Evolutionary conservation across 2,113 vertebrate species (phyloP).

Genomic region (Athene noctua): DNA sequence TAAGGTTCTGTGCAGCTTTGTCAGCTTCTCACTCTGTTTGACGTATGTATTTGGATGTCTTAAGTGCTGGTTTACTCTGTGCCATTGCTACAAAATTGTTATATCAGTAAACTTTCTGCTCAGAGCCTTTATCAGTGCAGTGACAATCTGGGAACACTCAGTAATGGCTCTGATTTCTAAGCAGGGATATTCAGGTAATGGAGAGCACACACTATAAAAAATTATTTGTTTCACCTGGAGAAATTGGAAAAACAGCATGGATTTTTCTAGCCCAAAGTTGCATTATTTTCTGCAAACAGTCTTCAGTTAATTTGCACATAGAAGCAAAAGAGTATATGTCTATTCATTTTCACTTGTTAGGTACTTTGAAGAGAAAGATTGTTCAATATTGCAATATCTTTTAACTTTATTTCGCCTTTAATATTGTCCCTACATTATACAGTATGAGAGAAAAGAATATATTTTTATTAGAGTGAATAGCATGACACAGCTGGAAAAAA

Average conservation of each 20-base stretch:
- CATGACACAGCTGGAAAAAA: neutral
- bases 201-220: neutral
- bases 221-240: neutral
- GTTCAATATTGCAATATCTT: neutral
- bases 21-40: neutral
- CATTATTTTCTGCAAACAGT: neutral
- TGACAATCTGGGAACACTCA: neutral
- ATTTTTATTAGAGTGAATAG: neutral
- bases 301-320: neutral
- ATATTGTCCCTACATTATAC: neutral
- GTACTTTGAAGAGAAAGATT: neutral
- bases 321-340: neutral
- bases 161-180: neutral
- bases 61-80: neutral
- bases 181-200: neutral
- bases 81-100: neutral
- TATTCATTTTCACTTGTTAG: neutral
- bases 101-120: neutral
- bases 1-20: neutral
- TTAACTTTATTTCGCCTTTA: neutral
- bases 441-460: neutral
- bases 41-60: neutral
- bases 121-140: neutral
- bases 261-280: neutral
- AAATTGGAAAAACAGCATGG: neutral